Evolutionary conservation across 2,113 vertebrate species (phyloP).

Genomic region (Triplophysa tibetana): DNA sequence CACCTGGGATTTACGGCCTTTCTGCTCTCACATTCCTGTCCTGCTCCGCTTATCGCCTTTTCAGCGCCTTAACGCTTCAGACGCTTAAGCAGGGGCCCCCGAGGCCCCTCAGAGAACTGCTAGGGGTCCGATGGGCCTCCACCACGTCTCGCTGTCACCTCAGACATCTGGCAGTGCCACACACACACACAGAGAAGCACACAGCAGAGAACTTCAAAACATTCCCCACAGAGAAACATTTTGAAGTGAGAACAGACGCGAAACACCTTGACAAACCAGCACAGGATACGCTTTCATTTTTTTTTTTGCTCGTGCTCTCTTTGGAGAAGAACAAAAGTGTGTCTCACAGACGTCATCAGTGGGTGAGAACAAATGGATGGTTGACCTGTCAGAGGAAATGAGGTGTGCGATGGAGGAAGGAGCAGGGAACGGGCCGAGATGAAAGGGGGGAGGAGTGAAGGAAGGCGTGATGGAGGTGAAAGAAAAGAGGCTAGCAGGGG

Average conservation of each 20-base stretch:
- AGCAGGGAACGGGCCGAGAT: background rate
- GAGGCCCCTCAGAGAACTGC: slow-evolving; percentile 29
- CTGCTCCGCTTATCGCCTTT: slow-evolving; percentile 43
- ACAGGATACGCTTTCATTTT: background rate
- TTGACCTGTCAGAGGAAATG: slow-evolving; percentile 38
- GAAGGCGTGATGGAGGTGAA: slow-evolving; percentile 9
- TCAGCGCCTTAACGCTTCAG: slow-evolving; percentile 41
- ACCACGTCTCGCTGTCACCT: slow-evolving; percentile 35
- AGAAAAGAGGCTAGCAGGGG: background rate
- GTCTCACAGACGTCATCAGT: slow-evolving; percentile 28
- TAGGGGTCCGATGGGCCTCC: slow-evolving; percentile 40
- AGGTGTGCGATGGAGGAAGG: slow-evolving; percentile 24
- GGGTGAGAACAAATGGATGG: slow-evolving; percentile 37
- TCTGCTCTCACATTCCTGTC: slow-evolving; percentile 42
- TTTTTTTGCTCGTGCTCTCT: background rate
- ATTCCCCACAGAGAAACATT: slow-evolving; percentile 37
- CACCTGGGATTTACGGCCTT: slow-evolving; percentile 41
- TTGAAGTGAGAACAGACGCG: slow-evolving; percentile 47
- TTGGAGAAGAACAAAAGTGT: slow-evolving; percentile 29
- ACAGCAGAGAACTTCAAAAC: slow-evolving; percentile 40
- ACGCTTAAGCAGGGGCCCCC: slow-evolving; percentile 30
- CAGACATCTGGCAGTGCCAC: slow-evolving; percentile 43
- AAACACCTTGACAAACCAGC: slow-evolving; percentile 38
- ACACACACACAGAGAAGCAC: slow-evolving; percentile 26
- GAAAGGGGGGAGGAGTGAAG: background rate